phyloP scores from a whole-genome alignment of 1,140 invertebrate species.

The Neodiprion virginianus region DNA sequence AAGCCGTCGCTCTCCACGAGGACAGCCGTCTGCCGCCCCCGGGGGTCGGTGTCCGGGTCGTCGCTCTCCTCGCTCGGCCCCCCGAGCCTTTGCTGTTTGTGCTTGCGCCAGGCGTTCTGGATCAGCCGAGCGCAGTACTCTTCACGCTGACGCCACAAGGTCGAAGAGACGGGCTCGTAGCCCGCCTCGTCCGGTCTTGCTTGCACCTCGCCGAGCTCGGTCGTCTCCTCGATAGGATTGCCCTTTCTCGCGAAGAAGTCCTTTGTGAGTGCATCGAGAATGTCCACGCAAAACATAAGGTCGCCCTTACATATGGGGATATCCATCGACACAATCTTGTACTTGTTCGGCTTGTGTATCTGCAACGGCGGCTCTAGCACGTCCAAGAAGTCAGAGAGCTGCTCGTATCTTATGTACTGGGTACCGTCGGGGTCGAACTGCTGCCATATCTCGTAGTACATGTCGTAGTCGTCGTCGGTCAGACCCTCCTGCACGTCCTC shows the following conservation, averaged over 20 bases:
- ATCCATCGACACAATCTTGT: conserved; percentile 98
- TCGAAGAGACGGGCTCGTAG: conserved; percentile 92
- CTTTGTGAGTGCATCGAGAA: conserved; percentile 93
- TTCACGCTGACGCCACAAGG: conserved; percentile 92
- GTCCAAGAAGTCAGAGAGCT: conserved; percentile 94
- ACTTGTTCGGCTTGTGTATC: conserved; percentile 98
- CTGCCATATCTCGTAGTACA: conserved; percentile 99
- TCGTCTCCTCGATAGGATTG: conserved; percentile 89
- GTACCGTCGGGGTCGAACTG: conserved; percentile 97
- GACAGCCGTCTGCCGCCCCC: conserved; percentile 75
- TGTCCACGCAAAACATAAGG: conserved; percentile 96
- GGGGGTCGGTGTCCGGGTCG: conserved; percentile 54
- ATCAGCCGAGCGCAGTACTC: conserved; percentile 95
- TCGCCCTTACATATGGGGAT: conserved; percentile 98
- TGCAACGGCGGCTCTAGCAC: conserved; percentile 92
- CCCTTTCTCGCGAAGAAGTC: conserved; percentile 97
- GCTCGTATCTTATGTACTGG: conserved; percentile 93
- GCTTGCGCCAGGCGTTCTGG: conserved; percentile 91
- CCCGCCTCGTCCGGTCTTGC: conserved; percentile 80
- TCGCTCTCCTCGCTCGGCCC: conserved; percentile 61
- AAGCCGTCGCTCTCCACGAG: conserved; percentile 82
- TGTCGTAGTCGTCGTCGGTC: conserved; percentile 98
- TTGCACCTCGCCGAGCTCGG: conserved; percentile 80
- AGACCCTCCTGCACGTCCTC: conserved; percentile 98
- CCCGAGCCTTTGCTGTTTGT: conserved; percentile 73